phyloP scores from a whole-genome alignment of 2,888 invertebrate genomes.

The Aleiodes testaceus region DNA sequence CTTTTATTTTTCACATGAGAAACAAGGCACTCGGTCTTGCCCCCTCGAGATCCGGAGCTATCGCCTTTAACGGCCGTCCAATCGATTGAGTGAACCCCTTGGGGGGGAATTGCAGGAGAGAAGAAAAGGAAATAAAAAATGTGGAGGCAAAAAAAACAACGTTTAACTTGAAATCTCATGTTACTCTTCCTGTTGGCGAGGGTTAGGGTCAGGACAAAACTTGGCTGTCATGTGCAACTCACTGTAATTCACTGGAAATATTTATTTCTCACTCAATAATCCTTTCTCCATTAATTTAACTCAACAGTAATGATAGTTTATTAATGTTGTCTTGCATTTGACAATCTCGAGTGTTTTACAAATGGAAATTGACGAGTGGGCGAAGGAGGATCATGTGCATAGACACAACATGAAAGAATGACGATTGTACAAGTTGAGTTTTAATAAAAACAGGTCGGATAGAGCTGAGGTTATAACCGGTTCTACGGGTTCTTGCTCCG shows the following conservation, averaged over 20 bases:
- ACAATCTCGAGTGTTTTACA: conserved; percentile 21
- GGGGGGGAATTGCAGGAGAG: conserved; percentile 30
- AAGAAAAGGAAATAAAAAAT: conserved; percentile 35
- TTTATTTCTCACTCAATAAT: background rate
- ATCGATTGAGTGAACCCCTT: conserved; percentile 38
- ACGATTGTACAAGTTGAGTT: conserved; percentile 58
- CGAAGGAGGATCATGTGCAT: conserved; percentile 31
- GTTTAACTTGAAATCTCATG: conserved; percentile 37
- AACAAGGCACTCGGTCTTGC: conserved; percentile 26
- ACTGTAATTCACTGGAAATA: conserved; percentile 28
- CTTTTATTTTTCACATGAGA: background rate
- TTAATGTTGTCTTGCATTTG: background rate
- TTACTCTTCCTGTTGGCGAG: conserved; percentile 43
- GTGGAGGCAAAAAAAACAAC: conserved; percentile 37
- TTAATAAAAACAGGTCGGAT: conserved; percentile 67
- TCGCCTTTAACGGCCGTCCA: conserved; percentile 35
- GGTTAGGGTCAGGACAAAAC: conserved; percentile 37
- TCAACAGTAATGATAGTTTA: too few species aligned
- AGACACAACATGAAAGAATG: conserved; percentile 43
- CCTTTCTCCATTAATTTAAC: background rate
- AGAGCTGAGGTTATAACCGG: conserved; percentile 64
- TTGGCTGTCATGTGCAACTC: conserved; percentile 19
- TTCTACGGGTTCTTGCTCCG: conserved; percentile 59
- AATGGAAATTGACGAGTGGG: conserved; percentile 34
- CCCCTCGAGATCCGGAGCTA: conserved; percentile 32